phyloP scores from a whole-genome alignment of 2,797 vertebrate species.

The Miichthys miiuy region DNA sequence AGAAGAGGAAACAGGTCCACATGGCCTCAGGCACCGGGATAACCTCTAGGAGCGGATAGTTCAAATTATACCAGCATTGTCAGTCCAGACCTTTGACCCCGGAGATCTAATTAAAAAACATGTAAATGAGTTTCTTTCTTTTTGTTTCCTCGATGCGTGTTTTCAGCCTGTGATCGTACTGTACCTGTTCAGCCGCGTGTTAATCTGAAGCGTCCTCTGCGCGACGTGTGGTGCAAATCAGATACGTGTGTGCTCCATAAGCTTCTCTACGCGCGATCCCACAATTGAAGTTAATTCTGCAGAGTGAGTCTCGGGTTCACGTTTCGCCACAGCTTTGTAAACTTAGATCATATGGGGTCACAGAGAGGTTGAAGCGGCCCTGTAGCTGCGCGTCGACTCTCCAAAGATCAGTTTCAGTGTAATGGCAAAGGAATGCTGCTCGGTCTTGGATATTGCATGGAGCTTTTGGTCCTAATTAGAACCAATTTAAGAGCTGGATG shows the following conservation, averaged over 20 bases:
- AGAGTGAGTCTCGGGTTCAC: conserved; percentile 78
- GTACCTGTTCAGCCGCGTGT: conserved; percentile 17
- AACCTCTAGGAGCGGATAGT: conserved; percentile 76
- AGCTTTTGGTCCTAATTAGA: conserved; percentile 67
- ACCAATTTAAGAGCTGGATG: conserved; percentile 52
- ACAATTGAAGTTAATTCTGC: conserved; percentile 81
- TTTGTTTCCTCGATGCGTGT: neutral
- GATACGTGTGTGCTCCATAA: conserved; percentile 81
- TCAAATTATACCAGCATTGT: conserved; percentile 81
- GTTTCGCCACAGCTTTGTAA: conserved; percentile 82
- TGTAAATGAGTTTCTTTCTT: neutral
- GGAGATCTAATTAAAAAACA: conserved; percentile 47
- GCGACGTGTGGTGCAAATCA: conserved; percentile 77
- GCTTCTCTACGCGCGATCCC: conserved; percentile 67
- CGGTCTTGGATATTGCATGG: conserved; percentile 50
- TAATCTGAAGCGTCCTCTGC: conserved; percentile 49
- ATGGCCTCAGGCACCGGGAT: conserved; percentile 67
- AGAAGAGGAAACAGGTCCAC: conserved; percentile 74
- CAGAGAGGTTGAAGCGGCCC: conserved; percentile 73
- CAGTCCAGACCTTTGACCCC: conserved; percentile 66
- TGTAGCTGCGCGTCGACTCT: conserved; percentile 62
- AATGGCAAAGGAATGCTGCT: conserved; percentile 80
- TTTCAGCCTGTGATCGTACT: neutral
- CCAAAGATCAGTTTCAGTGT: conserved; percentile 79
- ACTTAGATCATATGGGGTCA: conserved; percentile 84